Percentiles rank a stretch among this genome's conserved stretches.
These are phyloP conservation scores for Spodoptera frugiperda DNA, from an alignment of 1,140 invertebrate species.

Conservation along the genomic window DNA sequence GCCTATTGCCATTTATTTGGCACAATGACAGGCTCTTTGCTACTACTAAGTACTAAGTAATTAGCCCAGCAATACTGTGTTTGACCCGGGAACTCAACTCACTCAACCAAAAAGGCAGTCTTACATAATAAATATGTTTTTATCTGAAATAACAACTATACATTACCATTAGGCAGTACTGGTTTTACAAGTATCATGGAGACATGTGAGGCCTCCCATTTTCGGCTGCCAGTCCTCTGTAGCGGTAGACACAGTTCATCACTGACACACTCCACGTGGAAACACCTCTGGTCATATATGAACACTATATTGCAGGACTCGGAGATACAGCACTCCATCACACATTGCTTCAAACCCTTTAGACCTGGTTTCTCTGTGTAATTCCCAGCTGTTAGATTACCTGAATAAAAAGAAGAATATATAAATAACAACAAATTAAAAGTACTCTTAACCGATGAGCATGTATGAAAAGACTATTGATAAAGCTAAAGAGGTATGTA, in stretches of 20 bases:
- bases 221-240: conserved; percentile 85
- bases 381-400: conserved; percentile 88
- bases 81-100: too few species aligned
- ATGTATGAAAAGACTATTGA: too few species aligned
- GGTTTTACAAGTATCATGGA: conserved; percentile 93
- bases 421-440: too few species aligned
- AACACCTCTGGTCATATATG: conserved; percentile 91
- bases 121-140: too few species aligned
- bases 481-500: too few species aligned
- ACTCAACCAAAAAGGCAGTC: too few species aligned
- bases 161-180: conserved; percentile 72
- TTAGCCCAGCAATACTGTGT: too few species aligned
- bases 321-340: conserved; percentile 90
- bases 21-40: too few species aligned
- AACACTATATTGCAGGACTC: conserved; percentile 92
- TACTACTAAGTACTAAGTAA: too few species aligned
- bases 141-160: conserved; percentile 11
- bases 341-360: conserved; percentile 88
- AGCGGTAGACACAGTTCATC: conserved; percentile 90
- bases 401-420: conserved; percentile 62
- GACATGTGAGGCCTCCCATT: conserved; percentile 87
- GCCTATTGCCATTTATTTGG: too few species aligned
- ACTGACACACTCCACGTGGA: conserved; percentile 90
- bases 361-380: conserved; percentile 87
- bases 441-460: too few species aligned